phyloP scores from a whole-genome alignment of 1,140 invertebrate genomes.

The Halictus rubicundus region DNA sequence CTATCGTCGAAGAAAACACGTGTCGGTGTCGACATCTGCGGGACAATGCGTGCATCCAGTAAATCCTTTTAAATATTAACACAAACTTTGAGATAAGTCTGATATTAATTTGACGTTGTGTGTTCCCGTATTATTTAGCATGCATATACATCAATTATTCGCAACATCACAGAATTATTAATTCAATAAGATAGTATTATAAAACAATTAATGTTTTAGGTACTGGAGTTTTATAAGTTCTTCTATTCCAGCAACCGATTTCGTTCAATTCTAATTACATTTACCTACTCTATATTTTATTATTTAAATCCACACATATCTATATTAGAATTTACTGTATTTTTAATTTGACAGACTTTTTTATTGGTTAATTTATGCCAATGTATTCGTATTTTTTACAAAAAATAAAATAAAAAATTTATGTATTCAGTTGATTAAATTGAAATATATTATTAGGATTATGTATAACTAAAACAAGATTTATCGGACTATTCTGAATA shows the following conservation, averaged over 20 bases:
- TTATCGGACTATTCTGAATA: too few species aligned
- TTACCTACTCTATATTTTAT: too few species aligned
- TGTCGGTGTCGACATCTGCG: conserved; percentile 19
- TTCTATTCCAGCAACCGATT: background rate
- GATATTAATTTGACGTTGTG: background rate
- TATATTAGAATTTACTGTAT: too few species aligned
- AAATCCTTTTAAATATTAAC: conserved; percentile 10
- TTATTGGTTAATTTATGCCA: too few species aligned
- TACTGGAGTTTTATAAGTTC: background rate
- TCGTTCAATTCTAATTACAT: background rate
- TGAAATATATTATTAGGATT: too few species aligned
- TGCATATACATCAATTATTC: background rate
- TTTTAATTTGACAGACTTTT: too few species aligned
- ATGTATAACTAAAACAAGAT: too few species aligned
- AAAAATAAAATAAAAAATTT: too few species aligned
- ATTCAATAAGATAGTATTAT: background rate
- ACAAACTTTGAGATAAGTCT: too few species aligned
- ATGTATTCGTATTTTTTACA: too few species aligned
- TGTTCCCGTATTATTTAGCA: background rate
- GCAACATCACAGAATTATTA: background rate
- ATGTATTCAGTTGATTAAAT: too few species aligned
- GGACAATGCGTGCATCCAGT: background rate
- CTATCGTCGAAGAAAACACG: conserved; percentile 20
- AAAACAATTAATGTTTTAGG: background rate
- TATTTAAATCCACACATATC: too few species aligned